These are phyloP conservation scores for Kryptopterus vitreolus DNA, from an alignment of 2,797 vertebrate species.

Conservation along the genomic window DNA sequence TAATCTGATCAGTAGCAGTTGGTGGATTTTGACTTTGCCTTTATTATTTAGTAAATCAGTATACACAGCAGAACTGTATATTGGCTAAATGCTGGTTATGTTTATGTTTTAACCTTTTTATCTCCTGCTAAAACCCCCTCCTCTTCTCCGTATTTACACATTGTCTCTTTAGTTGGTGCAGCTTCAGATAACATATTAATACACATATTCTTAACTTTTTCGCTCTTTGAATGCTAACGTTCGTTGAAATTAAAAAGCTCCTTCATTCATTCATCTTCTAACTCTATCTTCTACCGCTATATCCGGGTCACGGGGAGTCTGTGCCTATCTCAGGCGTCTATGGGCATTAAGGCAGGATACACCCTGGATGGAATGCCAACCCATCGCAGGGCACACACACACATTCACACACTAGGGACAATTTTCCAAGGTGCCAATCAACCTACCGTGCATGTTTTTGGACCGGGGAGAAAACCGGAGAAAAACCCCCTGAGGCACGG, in stretches of 20 bases:
- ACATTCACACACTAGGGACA: too few relatives aligned
- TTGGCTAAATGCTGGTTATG: neutral
- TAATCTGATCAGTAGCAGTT: neutral
- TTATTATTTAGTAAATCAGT: neutral
- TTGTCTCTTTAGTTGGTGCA: neutral
- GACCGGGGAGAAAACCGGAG: too few relatives aligned
- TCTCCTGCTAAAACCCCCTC: neutral
- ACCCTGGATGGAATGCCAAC: too few relatives aligned
- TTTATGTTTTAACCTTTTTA: neutral
- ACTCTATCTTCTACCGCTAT: too few relatives aligned
- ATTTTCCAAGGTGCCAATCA: too few relatives aligned
- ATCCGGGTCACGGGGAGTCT: too few relatives aligned
- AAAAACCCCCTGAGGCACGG: too few relatives aligned
- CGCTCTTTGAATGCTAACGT: neutral
- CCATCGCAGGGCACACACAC: too few relatives aligned
- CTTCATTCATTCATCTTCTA: too few relatives aligned
- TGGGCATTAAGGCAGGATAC: too few relatives aligned
- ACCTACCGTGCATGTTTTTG: too few relatives aligned
- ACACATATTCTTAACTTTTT: neutral
- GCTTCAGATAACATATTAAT: neutral
- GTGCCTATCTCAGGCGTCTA: too few relatives aligned
- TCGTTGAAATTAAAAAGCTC: neutral
- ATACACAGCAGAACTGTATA: neutral
- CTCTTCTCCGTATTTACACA: neutral
- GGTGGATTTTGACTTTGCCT: neutral